Evolutionary conservation across 1,140 invertebrate genomes (phyloP), one percentile per base, ranked within the genome.

Genomic region (Dreissena polymorpha): DNA sequence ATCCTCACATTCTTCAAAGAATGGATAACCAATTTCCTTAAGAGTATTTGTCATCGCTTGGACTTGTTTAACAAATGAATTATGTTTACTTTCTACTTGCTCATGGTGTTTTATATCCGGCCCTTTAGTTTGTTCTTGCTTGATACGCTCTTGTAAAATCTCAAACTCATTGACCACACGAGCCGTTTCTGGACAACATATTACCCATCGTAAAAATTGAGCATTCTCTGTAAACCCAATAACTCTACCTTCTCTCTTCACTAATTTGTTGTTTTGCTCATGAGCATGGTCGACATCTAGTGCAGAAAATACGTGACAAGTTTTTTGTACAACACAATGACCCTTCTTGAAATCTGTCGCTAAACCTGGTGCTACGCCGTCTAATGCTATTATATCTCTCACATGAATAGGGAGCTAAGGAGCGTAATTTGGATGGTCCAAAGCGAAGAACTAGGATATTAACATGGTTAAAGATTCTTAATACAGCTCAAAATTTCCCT

Each of bases 211-310:
- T n/a, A n/a, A n/a, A n/a, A n/a, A n/a, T n/a, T n/a, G n/a, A n/a
- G n/a, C n/a, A n/a, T n/a, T n/a, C n/a, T n/a, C n/a, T n/a, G n/a
- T n/a, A n/a, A 88, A 29, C 14, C 87, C 86, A 25, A 89, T 74
- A 14, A 85, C 88, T 29, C 85, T 86, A 51, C 89, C 86, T 18
- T 85, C 79, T 70, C 84, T 82, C 85, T 89, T 90, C 6, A 90
- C 73, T 23, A 85, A 13, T 23, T 57, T 63, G 51, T 85, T 85
- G 16, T 10, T 27, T 68, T 87, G 89, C 63, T 90, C 88, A 80
- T 90, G 89, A 13, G 85, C 83, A 49, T 90, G 89, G 65, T 90
- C 89, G 57, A 90, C 76, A 0, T 76, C 55, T 0, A 90, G 86
- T 14, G 68, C 53, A 57, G 88, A 88, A 65, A n/a, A 85, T 10